Conservation (phyloP, 2,888 invertebrate genomes). For the Zelleria hepariella region DNA sequence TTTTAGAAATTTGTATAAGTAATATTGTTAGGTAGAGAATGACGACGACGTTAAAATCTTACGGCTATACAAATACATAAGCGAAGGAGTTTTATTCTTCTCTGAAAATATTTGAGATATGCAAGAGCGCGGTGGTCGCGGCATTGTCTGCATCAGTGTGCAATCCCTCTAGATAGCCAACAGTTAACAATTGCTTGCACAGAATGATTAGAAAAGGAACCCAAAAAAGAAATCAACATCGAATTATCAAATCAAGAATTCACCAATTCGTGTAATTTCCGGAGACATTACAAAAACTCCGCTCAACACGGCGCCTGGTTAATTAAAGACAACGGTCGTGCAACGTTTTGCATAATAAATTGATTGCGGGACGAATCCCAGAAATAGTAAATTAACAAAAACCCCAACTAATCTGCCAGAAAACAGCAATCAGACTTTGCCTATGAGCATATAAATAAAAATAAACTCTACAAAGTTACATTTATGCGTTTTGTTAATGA, state of each 20-base stretch:
- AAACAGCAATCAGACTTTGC: neutral
- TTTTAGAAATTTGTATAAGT: too few species aligned
- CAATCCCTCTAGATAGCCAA: too few species aligned
- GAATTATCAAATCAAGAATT: neutral
- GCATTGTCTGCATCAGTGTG: too few species aligned
- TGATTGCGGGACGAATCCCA: neutral
- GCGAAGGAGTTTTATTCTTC: too few species aligned
- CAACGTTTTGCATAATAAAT: neutral
- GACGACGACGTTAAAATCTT: too few species aligned
- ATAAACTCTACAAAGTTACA: constrained; percentile 23
- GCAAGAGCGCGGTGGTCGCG: too few species aligned
- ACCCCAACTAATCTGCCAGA: neutral
- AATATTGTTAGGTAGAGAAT: too few species aligned
- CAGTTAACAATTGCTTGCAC: too few species aligned
- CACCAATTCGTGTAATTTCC: neutral
- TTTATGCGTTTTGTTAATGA: constrained; percentile 50
- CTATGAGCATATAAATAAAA: neutral
- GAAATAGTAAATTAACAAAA: neutral
- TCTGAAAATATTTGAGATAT: too few species aligned
- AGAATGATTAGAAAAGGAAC: neutral
- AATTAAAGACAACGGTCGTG: neutral
- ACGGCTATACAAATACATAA: too few species aligned
- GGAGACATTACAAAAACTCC: neutral
- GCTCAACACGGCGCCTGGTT: neutral
- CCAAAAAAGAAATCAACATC: neutral